Conservation (phyloP, 2,113 vertebrate species). For the Alethe diademata region DNA sequence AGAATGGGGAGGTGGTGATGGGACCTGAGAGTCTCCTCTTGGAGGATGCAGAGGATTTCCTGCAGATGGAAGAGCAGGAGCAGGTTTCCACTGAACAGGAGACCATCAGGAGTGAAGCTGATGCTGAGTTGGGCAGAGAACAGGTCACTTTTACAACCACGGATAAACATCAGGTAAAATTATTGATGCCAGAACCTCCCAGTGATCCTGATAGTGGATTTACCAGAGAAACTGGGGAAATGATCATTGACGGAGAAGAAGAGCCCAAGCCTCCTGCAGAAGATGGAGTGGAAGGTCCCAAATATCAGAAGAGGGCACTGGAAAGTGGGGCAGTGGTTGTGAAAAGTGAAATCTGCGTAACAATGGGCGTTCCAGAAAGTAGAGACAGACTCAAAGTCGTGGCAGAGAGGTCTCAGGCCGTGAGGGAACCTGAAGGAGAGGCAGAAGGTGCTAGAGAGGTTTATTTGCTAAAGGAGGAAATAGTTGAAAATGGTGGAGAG, state of each 20-base stretch:
- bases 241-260: background rate
- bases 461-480: background rate
- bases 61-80: background rate
- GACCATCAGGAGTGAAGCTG: background rate
- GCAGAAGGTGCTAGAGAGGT: background rate
- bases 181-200: background rate
- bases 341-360: slow-evolving; percentile 3
- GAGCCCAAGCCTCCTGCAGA: background rate
- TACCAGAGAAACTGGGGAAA: background rate
- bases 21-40: background rate
- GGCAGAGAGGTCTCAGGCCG: background rate
- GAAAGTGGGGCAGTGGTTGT: background rate
- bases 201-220: background rate
- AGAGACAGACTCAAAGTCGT: background rate
- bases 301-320: background rate
- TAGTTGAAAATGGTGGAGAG: background rate
- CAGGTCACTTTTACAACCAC: background rate
- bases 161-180: background rate
- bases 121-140: slow-evolving; percentile 5
- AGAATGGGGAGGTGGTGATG: slow-evolving; percentile 4
- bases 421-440: background rate
- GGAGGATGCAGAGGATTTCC: background rate
- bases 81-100: background rate
- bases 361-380: background rate
- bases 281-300: background rate